Percentiles rank a stretch among this genome's conserved stretches.
These are phyloP conservation scores for Diuraphis noxia DNA, from an alignment of 1,140 invertebrate species.

Conservation along the genomic window DNA sequence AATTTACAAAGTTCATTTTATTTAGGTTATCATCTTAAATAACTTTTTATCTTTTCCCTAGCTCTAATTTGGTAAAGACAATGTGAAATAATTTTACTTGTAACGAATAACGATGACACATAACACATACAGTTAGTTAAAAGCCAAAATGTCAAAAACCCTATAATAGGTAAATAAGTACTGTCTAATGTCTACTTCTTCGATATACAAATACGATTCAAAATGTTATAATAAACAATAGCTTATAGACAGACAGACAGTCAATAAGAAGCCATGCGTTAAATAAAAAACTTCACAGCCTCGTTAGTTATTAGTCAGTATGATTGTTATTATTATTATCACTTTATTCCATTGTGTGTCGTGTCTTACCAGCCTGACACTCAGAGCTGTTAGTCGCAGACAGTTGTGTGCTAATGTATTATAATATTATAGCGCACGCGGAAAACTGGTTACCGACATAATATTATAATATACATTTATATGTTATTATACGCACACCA, in stretches of 20 bases:
- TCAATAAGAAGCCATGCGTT: not conserved
- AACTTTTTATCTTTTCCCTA: not conserved
- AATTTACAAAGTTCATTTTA: not conserved
- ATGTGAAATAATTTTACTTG: not conserved
- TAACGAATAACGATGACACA: too few relatives aligned
- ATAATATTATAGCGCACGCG: conserved; percentile 10
- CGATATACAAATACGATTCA: not conserved
- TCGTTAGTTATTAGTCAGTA: not conserved
- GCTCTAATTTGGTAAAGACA: too few relatives aligned
- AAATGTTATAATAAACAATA: not conserved
- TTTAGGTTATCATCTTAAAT: not conserved
- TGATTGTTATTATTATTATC: not conserved
- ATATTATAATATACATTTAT: not conserved
- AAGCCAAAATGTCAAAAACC: not conserved
- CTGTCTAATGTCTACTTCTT: not conserved
- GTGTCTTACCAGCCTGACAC: not conserved
- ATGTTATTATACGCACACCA: not conserved
- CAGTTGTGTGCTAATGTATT: conserved; percentile 9
- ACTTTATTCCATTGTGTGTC: conserved; percentile 8
- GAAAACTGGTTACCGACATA: conserved; percentile 37
- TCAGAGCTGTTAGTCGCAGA: not conserved
- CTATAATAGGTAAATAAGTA: not conserved
- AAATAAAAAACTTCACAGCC: not conserved
- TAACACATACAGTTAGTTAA: not conserved
- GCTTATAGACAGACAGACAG: too few relatives aligned